phyloP scores from a whole-genome alignment of 2,888 invertebrate species.

The Myathropa florea region DNA sequence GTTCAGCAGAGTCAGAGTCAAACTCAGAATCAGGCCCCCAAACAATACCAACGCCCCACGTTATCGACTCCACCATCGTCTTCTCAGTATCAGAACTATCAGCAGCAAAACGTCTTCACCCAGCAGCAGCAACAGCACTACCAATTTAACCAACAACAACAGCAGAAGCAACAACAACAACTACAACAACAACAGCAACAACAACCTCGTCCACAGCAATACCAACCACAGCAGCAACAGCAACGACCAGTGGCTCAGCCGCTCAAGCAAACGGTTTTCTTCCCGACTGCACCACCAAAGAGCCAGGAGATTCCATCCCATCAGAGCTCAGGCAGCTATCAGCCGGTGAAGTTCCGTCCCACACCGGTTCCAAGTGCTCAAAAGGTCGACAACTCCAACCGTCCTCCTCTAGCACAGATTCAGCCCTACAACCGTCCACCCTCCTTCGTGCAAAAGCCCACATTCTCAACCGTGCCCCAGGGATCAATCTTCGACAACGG shows the following conservation, averaged over 20 bases:
- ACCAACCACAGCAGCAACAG: conserved; percentile 74
- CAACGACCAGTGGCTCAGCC: conserved; percentile 75
- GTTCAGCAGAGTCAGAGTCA: conserved; percentile 61
- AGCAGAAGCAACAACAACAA: conserved; percentile 73
- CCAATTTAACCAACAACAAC: conserved; percentile 32
- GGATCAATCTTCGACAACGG: conserved; percentile 72
- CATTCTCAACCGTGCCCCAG: conserved; percentile 72
- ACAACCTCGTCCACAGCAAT: conserved; percentile 78
- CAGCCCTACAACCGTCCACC: conserved; percentile 81
- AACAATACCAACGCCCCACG: conserved; percentile 70
- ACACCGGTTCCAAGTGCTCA: conserved; percentile 76
- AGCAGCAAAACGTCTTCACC: conserved; percentile 31
- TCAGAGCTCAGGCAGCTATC: conserved; percentile 73
- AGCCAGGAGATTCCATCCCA: conserved; percentile 73
- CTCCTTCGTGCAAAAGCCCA: conserved; percentile 76
- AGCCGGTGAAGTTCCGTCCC: conserved; percentile 79
- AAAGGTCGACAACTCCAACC: conserved; percentile 75
- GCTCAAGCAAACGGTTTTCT: conserved; percentile 77
- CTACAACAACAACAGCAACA: conserved; percentile 73
- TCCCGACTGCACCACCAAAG: conserved; percentile 76
- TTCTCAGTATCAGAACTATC: conserved; percentile 75
- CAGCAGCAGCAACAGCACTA: conserved; percentile 42
- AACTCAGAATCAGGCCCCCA: conserved; percentile 56
- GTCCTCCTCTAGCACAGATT: conserved; percentile 77
- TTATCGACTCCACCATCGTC: conserved; percentile 77